Base-by-base conservation (phyloP, 2,888 invertebrate genomes). In the Alcis repandata region DNA sequence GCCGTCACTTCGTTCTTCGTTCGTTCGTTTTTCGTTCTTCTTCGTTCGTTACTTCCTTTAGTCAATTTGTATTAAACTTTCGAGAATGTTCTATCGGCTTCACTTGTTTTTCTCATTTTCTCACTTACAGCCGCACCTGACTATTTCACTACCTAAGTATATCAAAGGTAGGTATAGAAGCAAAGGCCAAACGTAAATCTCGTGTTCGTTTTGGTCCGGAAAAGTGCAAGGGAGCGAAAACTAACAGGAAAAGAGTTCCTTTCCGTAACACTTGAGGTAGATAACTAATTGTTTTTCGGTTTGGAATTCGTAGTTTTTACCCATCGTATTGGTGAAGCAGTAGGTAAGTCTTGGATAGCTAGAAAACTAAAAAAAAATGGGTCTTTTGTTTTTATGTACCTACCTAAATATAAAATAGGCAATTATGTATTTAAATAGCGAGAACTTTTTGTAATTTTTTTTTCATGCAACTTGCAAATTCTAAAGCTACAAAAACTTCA, bases 161-260 rank as follows among this genome's bases (percentile, higher is more conserved):
- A 33, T 17, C 33, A 49, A 72, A 77, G 67, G 72, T 74, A 74
- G 71, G 45, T 67, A 63, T 64, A 76, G 51, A 13, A 36, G 20
- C 76, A 79, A 80, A 83, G 83, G 85, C 81, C 80, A 75, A 79
- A 80, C 88, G 87, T 87, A 86, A 89, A 88, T 89, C 88, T 89
- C 87, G 86, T 85, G 78, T 84, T 88, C 84, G 75, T 85, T 88
- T 87, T 86, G 79, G 74, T 73, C 78, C 83, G 80, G 85, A 84
- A 85, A 89, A 88, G 87, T 87, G 86, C 87, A 87, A 85, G 86
- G 79, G 82, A 85, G 86, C 85, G 87, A 89, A 89, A 90, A 88
- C 87, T 88, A 86, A 86, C 86, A 82, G 84, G 82, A 83, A 87
- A 88, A 84, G 86, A 80, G 79, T 77, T 79, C 78, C 86, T 84